Conservation (phyloP, 1,140 invertebrate genomes). For the Hestina assimilis region DNA sequence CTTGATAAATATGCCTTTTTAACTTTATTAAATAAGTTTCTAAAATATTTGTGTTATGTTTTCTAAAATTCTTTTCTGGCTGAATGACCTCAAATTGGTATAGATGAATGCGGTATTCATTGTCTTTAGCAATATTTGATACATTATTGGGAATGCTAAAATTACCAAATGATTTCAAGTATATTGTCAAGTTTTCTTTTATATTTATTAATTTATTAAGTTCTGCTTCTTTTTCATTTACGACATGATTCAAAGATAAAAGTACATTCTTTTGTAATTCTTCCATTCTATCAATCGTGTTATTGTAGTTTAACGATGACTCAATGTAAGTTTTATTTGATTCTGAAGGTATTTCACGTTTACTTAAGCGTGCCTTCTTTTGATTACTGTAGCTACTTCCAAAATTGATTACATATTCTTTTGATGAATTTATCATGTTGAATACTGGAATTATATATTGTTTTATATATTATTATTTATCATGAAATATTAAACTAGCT, state of each 20-base stretch:
- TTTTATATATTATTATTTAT: too few relatives aligned
- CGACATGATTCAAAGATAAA: constrained; percentile 31
- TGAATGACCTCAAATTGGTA: constrained; percentile 1
- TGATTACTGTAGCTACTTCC: neutral
- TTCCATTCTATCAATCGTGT: neutral
- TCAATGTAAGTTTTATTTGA: constrained; percentile 21
- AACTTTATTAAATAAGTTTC: constrained; percentile 42
- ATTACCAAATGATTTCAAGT: neutral
- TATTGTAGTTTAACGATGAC: neutral
- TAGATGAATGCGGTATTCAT: neutral
- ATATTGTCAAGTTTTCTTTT: constrained; percentile 8
- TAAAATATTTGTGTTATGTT: constrained; percentile 20
- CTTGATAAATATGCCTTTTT: constrained; percentile 46
- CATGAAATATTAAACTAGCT: too few relatives aligned
- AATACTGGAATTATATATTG: too few relatives aligned
- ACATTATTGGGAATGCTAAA: constrained; percentile 5
- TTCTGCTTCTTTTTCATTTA: constrained; percentile 35
- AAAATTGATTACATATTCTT: neutral
- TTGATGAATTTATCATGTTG: too few relatives aligned
- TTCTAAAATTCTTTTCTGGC: constrained; percentile 14
- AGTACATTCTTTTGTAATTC: constrained; percentile 17
- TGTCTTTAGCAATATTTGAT: neutral
- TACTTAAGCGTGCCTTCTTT: neutral
- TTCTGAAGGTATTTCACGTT: constrained; percentile 1
- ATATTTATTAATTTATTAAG: constrained; percentile 16